Percentiles rank a stretch among this genome's conserved stretches.
Evolutionary conservation across 1,140 invertebrate genomes (phyloP).

Genomic region (Calliphora vicina): DNA sequence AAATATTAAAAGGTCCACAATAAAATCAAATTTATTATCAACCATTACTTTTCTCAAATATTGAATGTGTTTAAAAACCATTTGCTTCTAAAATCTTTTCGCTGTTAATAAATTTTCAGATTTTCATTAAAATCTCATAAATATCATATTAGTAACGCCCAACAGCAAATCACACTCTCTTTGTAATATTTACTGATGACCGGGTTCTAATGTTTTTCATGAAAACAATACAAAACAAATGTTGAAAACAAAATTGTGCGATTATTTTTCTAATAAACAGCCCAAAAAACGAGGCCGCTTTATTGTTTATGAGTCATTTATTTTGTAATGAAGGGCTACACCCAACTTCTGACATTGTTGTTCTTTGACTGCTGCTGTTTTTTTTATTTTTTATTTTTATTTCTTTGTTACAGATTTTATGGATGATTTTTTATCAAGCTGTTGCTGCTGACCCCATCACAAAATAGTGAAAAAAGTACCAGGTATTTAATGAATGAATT

Average conservation of each 20-base stretch:
- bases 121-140: conserved; percentile 28
- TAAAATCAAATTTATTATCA: too few relatives aligned
- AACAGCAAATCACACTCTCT: background rate
- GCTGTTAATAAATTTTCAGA: background rate
- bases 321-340: conserved; percentile 35
- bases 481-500: too few relatives aligned
- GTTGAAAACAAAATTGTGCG: conserved; percentile 8
- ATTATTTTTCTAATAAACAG: conserved; percentile 41
- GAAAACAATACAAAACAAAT: conserved; percentile 22
- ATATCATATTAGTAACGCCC: conserved; percentile 32
- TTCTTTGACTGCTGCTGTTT: background rate
- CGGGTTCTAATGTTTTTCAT: background rate
- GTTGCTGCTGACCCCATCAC: conserved; percentile 13
- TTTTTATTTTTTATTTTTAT: background rate
- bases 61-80: too few relatives aligned
- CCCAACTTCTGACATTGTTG: background rate
- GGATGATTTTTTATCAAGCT: conserved; percentile 5
- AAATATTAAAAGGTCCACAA: too few relatives aligned
- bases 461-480: background rate
- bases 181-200: background rate
- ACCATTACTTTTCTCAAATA: too few relatives aligned
- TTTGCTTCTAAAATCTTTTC: background rate
- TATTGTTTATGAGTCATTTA: conserved; percentile 42
- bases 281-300: conserved; percentile 31
- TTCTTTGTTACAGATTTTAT: too few relatives aligned